These are phyloP conservation scores for Atethmia centrago DNA, from an alignment of 2,888 invertebrate species.

Conservation along the genomic window DNA sequence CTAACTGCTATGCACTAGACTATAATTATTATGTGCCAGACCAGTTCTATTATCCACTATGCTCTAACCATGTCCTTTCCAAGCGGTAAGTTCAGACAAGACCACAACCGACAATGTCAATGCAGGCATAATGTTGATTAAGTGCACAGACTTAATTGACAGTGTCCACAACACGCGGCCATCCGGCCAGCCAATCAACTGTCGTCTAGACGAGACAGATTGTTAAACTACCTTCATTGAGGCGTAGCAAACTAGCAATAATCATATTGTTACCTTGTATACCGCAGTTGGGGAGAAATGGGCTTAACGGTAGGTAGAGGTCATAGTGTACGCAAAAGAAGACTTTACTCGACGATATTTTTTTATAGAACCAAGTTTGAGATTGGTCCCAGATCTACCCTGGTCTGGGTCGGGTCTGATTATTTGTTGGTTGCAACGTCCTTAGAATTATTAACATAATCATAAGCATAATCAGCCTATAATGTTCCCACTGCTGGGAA, in stretches of 20 bases:
- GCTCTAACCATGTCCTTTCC: no score
- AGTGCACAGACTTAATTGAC: slow-evolving; percentile 45
- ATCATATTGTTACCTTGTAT: not conserved
- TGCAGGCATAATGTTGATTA: slow-evolving; percentile 51
- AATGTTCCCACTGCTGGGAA: no score
- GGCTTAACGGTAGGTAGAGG: not conserved
- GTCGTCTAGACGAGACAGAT: slow-evolving; percentile 42
- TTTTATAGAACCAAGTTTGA: not conserved
- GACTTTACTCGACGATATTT: no score
- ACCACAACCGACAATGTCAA: slow-evolving; percentile 11
- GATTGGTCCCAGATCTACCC: not conserved
- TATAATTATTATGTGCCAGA: not conserved
- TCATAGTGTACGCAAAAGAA: not conserved
- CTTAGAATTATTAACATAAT: no score
- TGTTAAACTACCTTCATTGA: slow-evolving; percentile 40
- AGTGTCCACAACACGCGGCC: slow-evolving; percentile 27
- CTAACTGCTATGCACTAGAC: no score
- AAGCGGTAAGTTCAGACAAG: slow-evolving; percentile 7
- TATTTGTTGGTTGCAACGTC: no score
- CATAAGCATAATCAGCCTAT: no score
- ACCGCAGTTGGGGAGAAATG: not conserved
- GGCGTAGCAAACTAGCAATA: slow-evolving; percentile 5
- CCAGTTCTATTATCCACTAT: not conserved
- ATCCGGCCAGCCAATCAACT: slow-evolving; percentile 39
- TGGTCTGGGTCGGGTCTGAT: no score